Base-by-base conservation (phyloP, 2,888 invertebrate genomes). In the Drosophila formosana region DNA sequence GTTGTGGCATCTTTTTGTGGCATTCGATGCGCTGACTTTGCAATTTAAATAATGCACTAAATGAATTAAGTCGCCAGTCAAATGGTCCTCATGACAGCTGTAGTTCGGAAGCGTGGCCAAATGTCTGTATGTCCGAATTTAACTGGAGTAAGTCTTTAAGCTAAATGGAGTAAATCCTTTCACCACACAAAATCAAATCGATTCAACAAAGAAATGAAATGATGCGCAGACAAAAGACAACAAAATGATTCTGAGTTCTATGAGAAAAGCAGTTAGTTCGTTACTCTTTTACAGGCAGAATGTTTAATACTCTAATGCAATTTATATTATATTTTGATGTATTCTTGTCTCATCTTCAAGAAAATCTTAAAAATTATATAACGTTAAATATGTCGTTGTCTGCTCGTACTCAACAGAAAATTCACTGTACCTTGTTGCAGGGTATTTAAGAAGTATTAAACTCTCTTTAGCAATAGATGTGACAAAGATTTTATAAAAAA, bases 91-190 rank as follows among this genome's bases (percentile, higher is more conserved):
- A 41, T 2, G 30, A 23, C 34, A 30, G 52, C 53, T 34, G 30
- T n/a, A 51, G 39, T n/a, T 46, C 8, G 49, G 6, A 37, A 26
- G 46, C 9, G 26, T 30, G 41, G 52, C 30, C 57, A 62, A 41
- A 47, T 30, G 23, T 9, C 25, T 23, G 37, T 58, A 23, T 62
- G 63, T 25, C 43, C 61, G 37, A 49, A 41, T 41, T 65, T 32
- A 63, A 45, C 65, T 61, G 18, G 63, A 55, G 50, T 66, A 67
- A 71, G 72, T 74, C 80, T 77, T 86, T 72, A 76, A 84, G 78
- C 74, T 66, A 90, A 89, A 89, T 89, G 81, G 68, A 74, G 80
- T 81, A 79, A 90, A 75, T 86, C 87, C 82, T 75, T 74, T 60
- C 56, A 66, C 66, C 71, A 66, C 52, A 88, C 77, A 80, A 75